A percentile compares a stretch with the other conserved stretches of the same genome.
phyloP scores from a whole-genome alignment of 2,888 invertebrate species.

The Mythimna lalbum region DNA sequence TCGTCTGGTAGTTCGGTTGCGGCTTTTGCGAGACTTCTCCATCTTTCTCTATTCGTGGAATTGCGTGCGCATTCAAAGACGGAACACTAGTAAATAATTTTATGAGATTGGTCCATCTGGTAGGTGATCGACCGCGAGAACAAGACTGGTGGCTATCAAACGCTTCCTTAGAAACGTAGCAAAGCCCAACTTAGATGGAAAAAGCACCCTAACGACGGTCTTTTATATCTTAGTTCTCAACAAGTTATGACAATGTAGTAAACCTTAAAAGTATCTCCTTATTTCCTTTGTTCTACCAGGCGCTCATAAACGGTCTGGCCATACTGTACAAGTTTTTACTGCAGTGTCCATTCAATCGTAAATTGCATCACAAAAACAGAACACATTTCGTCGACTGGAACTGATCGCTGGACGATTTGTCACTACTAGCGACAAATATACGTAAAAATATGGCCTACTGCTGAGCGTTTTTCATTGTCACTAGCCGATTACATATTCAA shows the following conservation, averaged over 20 bases:
- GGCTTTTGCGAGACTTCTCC: no score
- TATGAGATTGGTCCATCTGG: no score
- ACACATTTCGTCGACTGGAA: conserved; percentile 52
- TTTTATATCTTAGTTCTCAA: conserved; percentile 44
- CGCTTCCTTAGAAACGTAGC: no score
- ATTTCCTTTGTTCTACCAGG: conserved; percentile 31
- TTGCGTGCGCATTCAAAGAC: no score
- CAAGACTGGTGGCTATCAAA: no score
- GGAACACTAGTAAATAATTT: no score
- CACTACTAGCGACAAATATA: conserved; percentile 50
- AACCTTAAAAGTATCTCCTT: conserved; percentile 32
- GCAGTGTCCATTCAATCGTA: conserved; percentile 41
- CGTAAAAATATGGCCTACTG: conserved; percentile 50
- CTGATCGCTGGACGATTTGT: conserved; percentile 62
- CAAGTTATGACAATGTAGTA: conserved; percentile 44
- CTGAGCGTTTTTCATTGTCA: conserved; percentile 54
- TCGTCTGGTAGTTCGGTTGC: no score
- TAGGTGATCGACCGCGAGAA: no score
- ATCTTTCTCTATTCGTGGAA: no score
- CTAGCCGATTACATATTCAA: conserved; percentile 56
- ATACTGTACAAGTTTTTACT: conserved; percentile 39
- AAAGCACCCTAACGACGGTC: conserved; percentile 9
- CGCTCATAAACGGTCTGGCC: conserved; percentile 16
- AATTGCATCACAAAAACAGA: conserved; percentile 57
- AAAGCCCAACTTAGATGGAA: no score